phyloP scores from a whole-genome alignment of 2,113 vertebrate species.

The Rhea americana region DNA sequence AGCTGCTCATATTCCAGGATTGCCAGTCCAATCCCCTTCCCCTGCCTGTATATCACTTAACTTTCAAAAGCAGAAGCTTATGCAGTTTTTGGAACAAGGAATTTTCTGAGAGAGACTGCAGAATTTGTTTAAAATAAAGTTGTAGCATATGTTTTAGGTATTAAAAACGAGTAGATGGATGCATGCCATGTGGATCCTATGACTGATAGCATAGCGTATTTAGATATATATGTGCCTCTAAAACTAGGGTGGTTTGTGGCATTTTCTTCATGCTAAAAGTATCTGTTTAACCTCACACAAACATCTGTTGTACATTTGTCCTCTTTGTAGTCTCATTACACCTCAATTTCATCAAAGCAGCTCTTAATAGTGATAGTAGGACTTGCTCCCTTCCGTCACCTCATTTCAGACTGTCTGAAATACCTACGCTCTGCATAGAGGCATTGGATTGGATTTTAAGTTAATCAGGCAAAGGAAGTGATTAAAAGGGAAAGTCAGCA shows the following conservation, averaged over 20 bases:
- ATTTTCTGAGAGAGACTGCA: not conserved
- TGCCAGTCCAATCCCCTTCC: not conserved
- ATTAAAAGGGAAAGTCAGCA: not conserved
- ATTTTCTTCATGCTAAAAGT: not conserved
- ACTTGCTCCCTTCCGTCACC: not conserved
- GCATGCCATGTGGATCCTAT: not conserved
- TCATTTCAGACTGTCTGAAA: not conserved
- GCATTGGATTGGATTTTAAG: not conserved
- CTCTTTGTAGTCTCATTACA: not conserved
- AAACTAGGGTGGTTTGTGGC: not conserved
- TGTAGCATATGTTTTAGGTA: not conserved
- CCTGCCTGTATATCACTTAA: not conserved
- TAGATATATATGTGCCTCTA: not conserved
- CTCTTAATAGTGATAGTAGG: not conserved
- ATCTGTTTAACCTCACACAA: not conserved
- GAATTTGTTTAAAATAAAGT: not conserved
- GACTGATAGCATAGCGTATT: not conserved
- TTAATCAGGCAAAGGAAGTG: not conserved
- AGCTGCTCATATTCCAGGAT: too few species aligned
- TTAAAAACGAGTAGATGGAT: not conserved
- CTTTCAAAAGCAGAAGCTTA: not conserved
- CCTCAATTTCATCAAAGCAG: not conserved
- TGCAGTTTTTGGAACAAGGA: not conserved
- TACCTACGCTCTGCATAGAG: not conserved
- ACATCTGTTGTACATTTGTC: not conserved